Percentiles rank a stretch among this genome's conserved stretches.
phyloP scores from a whole-genome alignment of 2,113 vertebrate species.

The Gymnogyps californianus region DNA sequence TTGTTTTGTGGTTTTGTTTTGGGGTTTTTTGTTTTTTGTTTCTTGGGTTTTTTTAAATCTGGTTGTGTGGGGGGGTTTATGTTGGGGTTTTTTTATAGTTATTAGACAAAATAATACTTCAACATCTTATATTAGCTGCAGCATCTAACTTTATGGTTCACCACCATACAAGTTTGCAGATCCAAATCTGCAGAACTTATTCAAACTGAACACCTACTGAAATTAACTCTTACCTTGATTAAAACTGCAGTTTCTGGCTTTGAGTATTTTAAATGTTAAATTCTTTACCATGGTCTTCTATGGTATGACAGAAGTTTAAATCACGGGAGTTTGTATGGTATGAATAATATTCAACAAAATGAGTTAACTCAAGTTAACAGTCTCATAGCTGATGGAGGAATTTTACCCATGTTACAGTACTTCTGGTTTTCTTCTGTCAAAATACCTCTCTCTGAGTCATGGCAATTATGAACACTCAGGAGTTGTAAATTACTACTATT shows the following conservation, averaged over 20 bases:
- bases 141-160: not conserved
- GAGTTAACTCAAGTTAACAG: not conserved
- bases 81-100: not conserved
- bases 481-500: not conserved
- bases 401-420: not conserved
- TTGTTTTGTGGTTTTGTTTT: not conserved
- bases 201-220: not conserved
- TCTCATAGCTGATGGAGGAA: not conserved
- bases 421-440: not conserved
- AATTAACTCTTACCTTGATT: not conserved
- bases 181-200: not conserved
- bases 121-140: not conserved
- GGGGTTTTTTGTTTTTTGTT: no score
- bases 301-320: not conserved
- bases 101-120: not conserved
- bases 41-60: not conserved
- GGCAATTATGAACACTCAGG: not conserved
- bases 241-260: not conserved
- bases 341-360: not conserved
- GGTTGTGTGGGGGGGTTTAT: not conserved
- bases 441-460: not conserved
- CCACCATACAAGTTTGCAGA: not conserved
- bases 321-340: not conserved
- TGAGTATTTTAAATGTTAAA: not conserved
- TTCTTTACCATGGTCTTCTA: not conserved